These are phyloP conservation scores for Aratinga solstitialis DNA, from an alignment of 2,797 vertebrate species.

Conservation along the genomic window DNA sequence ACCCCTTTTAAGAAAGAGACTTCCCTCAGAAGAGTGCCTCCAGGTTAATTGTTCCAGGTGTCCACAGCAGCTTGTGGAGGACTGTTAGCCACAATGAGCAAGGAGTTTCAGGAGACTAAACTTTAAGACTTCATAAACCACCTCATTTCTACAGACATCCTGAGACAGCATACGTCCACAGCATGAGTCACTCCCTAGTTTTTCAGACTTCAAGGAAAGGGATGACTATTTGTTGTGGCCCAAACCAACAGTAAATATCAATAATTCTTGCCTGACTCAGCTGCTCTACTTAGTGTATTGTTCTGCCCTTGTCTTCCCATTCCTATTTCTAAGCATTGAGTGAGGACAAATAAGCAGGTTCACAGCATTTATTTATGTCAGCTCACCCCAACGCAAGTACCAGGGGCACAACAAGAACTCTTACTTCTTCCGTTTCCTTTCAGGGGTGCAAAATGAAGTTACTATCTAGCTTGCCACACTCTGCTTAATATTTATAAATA, in stretches of 20 bases:
- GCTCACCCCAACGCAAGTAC: background rate
- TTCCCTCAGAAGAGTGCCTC: background rate
- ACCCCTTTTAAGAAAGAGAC: background rate
- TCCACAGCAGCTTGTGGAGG: background rate
- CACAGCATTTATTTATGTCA: background rate
- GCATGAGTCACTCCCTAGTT: background rate
- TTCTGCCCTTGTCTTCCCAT: background rate
- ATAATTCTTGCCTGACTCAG: constrained; percentile 24
- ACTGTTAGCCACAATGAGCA: background rate
- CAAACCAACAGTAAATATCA: background rate
- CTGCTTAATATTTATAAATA: background rate
- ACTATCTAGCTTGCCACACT: background rate
- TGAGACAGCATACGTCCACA: background rate
- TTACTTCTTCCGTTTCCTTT: background rate
- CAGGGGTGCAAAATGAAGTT: background rate
- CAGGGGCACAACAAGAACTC: background rate
- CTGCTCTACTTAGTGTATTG: constrained; percentile 29
- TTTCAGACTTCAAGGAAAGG: background rate
- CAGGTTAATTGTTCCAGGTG: background rate
- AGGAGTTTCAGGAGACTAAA: background rate
- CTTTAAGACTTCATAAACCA: background rate
- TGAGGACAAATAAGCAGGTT: background rate
- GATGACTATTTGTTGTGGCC: background rate
- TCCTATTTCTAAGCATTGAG: background rate
- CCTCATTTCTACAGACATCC: background rate